Evolutionary conservation across 2,888 invertebrate species (phyloP), one percentile per base, ranked within the genome.

Genomic region (Hedya salicella): DNA sequence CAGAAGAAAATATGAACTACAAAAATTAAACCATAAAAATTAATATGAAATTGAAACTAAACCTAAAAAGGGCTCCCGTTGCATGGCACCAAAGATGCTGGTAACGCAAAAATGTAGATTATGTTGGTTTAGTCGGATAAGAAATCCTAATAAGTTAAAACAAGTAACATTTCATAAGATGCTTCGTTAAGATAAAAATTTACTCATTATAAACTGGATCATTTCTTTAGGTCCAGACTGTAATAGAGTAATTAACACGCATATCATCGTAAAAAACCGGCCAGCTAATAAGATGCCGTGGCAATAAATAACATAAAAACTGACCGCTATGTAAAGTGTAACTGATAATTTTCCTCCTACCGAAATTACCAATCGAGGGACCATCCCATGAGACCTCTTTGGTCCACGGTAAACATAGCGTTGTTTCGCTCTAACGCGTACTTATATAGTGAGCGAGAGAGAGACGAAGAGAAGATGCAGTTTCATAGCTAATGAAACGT

Each of bases 401-500:
- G 88, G 87, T 86, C 89, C 89, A 87, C 83, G 79, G 85, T 83
- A 81, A 88, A 89, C 85, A 81, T 80, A 73, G 65, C 75, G 73
- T 80, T 74, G 76, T 88, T 88, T 74, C 82, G 1, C 75, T 89
- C 82, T 76, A 70, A 71, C 78, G 63, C 70, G 65, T 32, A 40
- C 14, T 17, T 44, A 32, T 32, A 68, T 21, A 56, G 48, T 17
- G 52, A 25, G 81, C 42, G 62, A 52, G 83, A 90, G 65, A 75
- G 88, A 85, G 91, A 89, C 78, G 63, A 80, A 75, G 73, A 70
- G 73, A 77, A 82, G 85, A 85, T 85, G 86, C 85, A 84, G 85
- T 83, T 80, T 80, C 85, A 81, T 78, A 82, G 76, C 90, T 89
- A 91, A 91, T 91, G 81, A 90, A 78, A 84, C 91, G 90, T 91